Conservation (phyloP, 2,113 vertebrate genomes). For the Gambusia holbrooki region DNA sequence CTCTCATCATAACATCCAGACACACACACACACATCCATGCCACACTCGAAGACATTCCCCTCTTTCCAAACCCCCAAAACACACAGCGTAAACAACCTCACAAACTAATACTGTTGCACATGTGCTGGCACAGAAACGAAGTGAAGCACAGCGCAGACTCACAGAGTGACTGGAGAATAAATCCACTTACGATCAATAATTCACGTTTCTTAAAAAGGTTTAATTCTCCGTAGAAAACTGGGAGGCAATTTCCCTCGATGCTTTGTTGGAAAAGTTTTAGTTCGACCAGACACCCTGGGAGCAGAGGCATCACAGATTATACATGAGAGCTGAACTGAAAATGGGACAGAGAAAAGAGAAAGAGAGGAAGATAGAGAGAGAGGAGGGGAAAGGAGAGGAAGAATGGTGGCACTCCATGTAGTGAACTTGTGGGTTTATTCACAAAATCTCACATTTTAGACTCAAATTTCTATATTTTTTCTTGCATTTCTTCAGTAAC, state of each 20-base stretch:
- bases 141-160: slow-evolving; percentile 23
- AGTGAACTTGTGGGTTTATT: neutral
- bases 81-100: slow-evolving; percentile 1
- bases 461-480: no score
- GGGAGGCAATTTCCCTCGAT: slow-evolving; percentile 66
- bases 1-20: slow-evolving; percentile 15
- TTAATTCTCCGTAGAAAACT: slow-evolving; percentile 74
- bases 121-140: slow-evolving; percentile 11
- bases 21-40: slow-evolving; percentile 1
- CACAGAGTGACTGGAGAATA: slow-evolving; percentile 52
- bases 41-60: slow-evolving; percentile 3
- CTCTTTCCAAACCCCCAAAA: slow-evolving; percentile 6
- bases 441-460: no score
- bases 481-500: no score
- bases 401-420: neutral
- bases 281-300: slow-evolving; percentile 41
- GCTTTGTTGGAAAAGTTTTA: slow-evolving; percentile 71
- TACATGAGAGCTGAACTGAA: slow-evolving; percentile 42
- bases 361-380: no score
- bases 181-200: slow-evolving; percentile 80
- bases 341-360: slow-evolving; percentile 27
- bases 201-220: slow-evolving; percentile 77
- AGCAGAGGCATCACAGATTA: slow-evolving; percentile 55
- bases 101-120: slow-evolving; percentile 2
- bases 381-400: neutral